These are phyloP conservation scores for Falco naumanni DNA, from an alignment of 2,797 vertebrate species.

Conservation along the genomic window DNA sequence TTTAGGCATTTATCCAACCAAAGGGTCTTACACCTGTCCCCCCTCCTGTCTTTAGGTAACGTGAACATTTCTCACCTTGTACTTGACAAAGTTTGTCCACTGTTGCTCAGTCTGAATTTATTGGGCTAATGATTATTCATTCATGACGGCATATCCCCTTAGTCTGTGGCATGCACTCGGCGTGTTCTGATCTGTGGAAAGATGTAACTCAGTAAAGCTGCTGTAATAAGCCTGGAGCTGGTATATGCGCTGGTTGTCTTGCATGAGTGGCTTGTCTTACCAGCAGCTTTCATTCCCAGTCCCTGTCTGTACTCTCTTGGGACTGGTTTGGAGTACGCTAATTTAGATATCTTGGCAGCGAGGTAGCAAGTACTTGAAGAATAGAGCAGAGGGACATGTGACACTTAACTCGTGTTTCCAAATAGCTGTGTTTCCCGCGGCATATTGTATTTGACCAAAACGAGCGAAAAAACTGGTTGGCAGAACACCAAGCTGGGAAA, in stretches of 20 bases:
- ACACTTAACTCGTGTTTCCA: slow-evolving; percentile 75
- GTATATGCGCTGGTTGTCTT: neutral
- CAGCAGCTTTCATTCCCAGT: neutral
- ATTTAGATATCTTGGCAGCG: slow-evolving; percentile 30
- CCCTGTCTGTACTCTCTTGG: neutral
- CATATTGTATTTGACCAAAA: slow-evolving; percentile 76
- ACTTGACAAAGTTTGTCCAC: neutral
- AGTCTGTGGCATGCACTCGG: neutral
- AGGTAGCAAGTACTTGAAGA: slow-evolving; percentile 58
- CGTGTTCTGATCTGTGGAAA: neutral
- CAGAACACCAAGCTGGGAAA: slow-evolving; percentile 73
- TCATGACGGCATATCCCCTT: rapidly evolving
- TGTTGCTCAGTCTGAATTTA: neutral
- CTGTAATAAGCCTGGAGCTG: neutral
- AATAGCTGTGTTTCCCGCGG: slow-evolving; percentile 72
- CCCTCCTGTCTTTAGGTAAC: neutral
- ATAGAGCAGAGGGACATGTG: slow-evolving; percentile 74
- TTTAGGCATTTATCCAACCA: rapidly evolving
- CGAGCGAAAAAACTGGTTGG: slow-evolving; percentile 71
- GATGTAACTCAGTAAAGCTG: neutral
- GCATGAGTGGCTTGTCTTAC: neutral
- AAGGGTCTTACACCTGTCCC: neutral
- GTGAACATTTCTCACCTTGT: neutral
- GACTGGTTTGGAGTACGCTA: slow-evolving; percentile 17
- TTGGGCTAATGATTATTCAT: neutral